Base-by-base conservation (phyloP, 2,797 vertebrate species). In the Lepus oiostolus region DNA sequence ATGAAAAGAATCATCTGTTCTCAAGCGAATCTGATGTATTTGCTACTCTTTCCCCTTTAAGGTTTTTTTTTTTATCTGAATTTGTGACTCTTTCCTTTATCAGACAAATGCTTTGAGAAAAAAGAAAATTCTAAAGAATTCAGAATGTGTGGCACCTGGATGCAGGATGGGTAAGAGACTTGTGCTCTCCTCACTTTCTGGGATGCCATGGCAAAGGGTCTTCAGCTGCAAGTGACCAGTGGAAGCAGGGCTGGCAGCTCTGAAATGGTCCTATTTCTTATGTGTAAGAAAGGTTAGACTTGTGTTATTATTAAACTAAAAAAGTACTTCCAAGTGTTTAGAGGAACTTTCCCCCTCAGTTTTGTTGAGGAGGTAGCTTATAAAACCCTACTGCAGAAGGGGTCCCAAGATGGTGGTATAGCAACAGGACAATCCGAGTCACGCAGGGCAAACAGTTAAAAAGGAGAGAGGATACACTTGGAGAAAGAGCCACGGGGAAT, bases 31-130 rank as follows among this genome's bases (percentile, higher is more conserved):
- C 47, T 22, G 60, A 17, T 32, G 24, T 35, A 47, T 71, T 94
- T 93, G 32, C 80, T 71, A 0, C 38, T 88, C 70, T 75, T 12
- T 63, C 79, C 72, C 14, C 47, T 72, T 68, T 54, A 30, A 52
- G 6, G 80, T 81, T 88, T 88, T 54, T 12, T 21, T 88, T 54
- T 12, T 21, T 16, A 84, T n/a, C 79, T 82, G 35, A 77, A 67
- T 62, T 71, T 90, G 17, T 91, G 81, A 35, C 89, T 90, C 17
- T 94, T 95, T 68, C 58, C 58, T 91, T 60, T 94, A 67, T 83
- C 65, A 97, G 97, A 91, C 1, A 1, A 5, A 35, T 97, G 97
- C 79, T 93, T 95, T 94, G 94, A 86, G 94, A 96, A 26, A 52
- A 60, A 95, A 67, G 17, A 19, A 0, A 5, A 65, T 32, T 95